Percentiles rank a stretch among this genome's conserved stretches.
phyloP scores from a whole-genome alignment of 2,888 invertebrate species.

The Flexamia atlantica region DNA sequence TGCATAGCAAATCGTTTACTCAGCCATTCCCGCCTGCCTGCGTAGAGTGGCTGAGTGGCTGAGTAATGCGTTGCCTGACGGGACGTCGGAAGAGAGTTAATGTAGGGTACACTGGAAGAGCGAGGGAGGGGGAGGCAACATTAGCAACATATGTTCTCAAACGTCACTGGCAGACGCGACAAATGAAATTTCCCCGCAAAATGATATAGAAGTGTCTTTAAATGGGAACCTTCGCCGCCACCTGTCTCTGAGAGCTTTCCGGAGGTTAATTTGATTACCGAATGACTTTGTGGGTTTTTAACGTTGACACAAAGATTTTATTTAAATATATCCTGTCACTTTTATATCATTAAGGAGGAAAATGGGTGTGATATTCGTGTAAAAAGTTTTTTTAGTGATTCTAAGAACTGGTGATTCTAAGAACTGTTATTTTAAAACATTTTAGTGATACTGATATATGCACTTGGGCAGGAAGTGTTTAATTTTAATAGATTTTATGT shows the following conservation, averaged over 20 bases:
- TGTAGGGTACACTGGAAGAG: conserved; percentile 25
- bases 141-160: conserved; percentile 29
- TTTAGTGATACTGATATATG: too few species aligned
- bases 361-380: too few species aligned
- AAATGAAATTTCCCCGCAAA: conserved; percentile 32
- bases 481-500: too few species aligned
- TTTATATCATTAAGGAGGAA: too few species aligned
- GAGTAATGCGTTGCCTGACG: conserved; percentile 25
- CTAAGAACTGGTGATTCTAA: too few species aligned
- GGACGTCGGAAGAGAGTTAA: conserved; percentile 37
- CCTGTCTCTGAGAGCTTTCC: neutral
- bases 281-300: neutral
- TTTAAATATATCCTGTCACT: too few species aligned
- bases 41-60: neutral
- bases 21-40: neutral
- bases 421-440: too few species aligned
- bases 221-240: neutral
- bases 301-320: too few species aligned
- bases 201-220: conserved; percentile 15
- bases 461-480: too few species aligned
- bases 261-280: conserved; percentile 13
- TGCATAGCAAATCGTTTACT: neutral
- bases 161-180: neutral
- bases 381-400: too few species aligned
- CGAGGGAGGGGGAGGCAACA: neutral